phyloP scores from a whole-genome alignment of 1,140 invertebrate genomes.

The Atta texana region DNA sequence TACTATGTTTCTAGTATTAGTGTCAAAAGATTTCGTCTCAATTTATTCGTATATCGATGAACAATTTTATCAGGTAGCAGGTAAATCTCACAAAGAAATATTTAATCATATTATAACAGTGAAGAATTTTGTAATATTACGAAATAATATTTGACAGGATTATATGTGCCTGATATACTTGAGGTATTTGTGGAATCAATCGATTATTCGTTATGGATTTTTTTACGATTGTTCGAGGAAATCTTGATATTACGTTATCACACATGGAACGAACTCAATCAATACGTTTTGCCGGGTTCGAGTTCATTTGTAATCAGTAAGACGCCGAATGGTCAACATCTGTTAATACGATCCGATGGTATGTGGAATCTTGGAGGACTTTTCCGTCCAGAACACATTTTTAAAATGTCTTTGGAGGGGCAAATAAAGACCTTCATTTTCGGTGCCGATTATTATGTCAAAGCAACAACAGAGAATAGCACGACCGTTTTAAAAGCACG shows the following conservation, averaged over 20 bases:
- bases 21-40: constrained; percentile 63
- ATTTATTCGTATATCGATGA: constrained; percentile 61
- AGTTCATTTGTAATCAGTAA: constrained; percentile 58
- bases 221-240: constrained; percentile 61
- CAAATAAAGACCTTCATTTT: constrained; percentile 64
- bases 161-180: constrained; percentile 69
- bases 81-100: constrained; percentile 43
- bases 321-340: constrained; percentile 69
- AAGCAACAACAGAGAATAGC: constrained; percentile 46
- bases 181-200: constrained; percentile 62
- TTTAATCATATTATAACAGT: not conserved
- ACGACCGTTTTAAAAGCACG: constrained; percentile 66
- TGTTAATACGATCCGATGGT: constrained; percentile 77
- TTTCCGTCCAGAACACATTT: constrained; percentile 67
- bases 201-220: constrained; percentile 74
- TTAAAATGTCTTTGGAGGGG: constrained; percentile 66
- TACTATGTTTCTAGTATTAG: constrained; percentile 39
- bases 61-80: constrained; percentile 51
- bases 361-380: constrained; percentile 78
- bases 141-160: constrained; percentile 62
- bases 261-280: constrained; percentile 66
- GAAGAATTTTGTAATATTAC: constrained; percentile 32
- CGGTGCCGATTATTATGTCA: constrained; percentile 67
- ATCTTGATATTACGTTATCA: constrained; percentile 76
- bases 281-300: constrained; percentile 72